A percentile compares a stretch with the other conserved stretches of the same genome.
These are phyloP conservation scores for Cheilosia soror DNA, from an alignment of 2,888 invertebrate species.

Conservation along the genomic window DNA sequence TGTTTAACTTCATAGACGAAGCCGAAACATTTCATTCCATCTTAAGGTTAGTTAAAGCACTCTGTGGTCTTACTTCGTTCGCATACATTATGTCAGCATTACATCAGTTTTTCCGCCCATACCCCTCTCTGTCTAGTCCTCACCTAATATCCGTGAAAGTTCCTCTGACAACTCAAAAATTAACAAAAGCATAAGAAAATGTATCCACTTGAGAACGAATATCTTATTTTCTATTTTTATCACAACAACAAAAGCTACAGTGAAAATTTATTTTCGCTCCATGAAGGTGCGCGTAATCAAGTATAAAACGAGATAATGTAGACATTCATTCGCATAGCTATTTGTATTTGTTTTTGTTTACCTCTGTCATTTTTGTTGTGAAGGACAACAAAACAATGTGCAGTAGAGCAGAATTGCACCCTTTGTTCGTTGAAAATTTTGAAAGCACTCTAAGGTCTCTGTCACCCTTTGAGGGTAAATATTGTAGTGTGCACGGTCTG, in stretches of 20 bases:
- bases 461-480: slow-evolving; percentile 29
- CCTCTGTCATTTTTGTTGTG: slow-evolving; percentile 6
- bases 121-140: background rate
- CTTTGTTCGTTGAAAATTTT: slow-evolving; percentile 36
- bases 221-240: slow-evolving; percentile 2
- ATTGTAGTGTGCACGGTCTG: slow-evolving; percentile 27
- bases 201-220: slow-evolving; percentile 29
- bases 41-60: too few species aligned
- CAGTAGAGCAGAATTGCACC: slow-evolving; percentile 46
- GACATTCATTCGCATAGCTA: slow-evolving; percentile 30
- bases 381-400: slow-evolving; percentile 45
- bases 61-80: too few species aligned
- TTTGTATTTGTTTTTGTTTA: slow-evolving; percentile 3
- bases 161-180: slow-evolving; percentile 20
- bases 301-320: slow-evolving; percentile 60
- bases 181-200: slow-evolving; percentile 40
- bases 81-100: too few species aligned
- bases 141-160: background rate
- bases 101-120: background rate
- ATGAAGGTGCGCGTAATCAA: slow-evolving; percentile 49
- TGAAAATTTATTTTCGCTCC: background rate
- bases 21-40: too few species aligned
- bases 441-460: slow-evolving; percentile 26
- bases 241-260: slow-evolving; percentile 17
- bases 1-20: too few species aligned